phyloP scores from a whole-genome alignment of 2,797 vertebrate species.

The Delichon dasypus region DNA sequence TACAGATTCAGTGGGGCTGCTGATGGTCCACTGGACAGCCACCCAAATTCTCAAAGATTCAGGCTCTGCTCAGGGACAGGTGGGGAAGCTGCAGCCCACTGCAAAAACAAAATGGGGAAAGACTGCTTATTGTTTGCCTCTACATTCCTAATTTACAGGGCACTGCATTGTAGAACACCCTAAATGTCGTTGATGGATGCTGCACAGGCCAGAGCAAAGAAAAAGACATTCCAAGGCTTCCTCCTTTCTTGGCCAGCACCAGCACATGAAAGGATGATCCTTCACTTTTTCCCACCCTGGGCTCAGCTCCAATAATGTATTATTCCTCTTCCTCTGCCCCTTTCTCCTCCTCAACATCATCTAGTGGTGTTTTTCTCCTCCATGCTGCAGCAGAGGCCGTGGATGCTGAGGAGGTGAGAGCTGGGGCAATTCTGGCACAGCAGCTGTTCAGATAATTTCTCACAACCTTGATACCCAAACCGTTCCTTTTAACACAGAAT shows the following conservation, averaged over 20 bases:
- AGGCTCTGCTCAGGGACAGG: no score
- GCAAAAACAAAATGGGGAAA: neutral
- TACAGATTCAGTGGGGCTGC: neutral
- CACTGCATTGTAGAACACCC: neutral
- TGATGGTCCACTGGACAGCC: neutral
- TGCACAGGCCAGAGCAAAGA: neutral
- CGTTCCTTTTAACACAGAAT: neutral
- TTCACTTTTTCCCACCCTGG: neutral
- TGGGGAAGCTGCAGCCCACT: neutral
- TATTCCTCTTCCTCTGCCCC: neutral
- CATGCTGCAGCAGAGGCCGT: neutral
- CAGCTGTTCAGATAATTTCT: constrained; percentile 11
- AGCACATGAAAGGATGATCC: neutral
- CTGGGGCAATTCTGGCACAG: neutral
- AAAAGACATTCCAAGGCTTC: neutral
- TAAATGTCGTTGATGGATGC: neutral
- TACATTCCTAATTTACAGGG: neutral
- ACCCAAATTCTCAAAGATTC: no score
- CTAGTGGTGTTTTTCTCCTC: neutral
- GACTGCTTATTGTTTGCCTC: neutral
- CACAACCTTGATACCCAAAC: neutral
- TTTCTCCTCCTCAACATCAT: neutral
- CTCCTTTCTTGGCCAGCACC: neutral
- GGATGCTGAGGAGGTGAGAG: neutral
- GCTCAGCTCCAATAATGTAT: neutral